Evolutionary conservation across 1,140 invertebrate species (phyloP), one percentile per base, ranked within the genome.

Genomic region (Oryzaephilus surinamensis): DNA sequence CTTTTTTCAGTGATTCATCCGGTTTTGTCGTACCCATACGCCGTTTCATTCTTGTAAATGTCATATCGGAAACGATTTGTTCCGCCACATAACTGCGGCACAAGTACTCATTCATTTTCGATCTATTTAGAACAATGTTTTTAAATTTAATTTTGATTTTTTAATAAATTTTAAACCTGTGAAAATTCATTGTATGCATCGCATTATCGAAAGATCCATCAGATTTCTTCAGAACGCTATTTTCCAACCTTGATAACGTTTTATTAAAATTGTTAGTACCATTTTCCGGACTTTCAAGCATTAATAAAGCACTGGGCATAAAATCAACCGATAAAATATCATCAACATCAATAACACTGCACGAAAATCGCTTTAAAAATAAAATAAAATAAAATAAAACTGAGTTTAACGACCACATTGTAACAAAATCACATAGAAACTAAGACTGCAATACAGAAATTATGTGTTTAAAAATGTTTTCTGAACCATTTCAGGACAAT

Each of bases 91-190:
- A 82, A 52, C 70, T 78, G 16, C 76, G 69, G 47, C 78, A 81
- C 11, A 79, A 63, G 60, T 78, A 81, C 52, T 82, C 77, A 50
- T 80, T 80, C 74, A 82, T 81, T 64, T 71, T 74, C 55, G 71
- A 71, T 49, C 77, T 81, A 43, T 38, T 51, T 46, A 43, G 24
- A 51, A 32, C 21, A 28, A 34, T 34, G 27, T 27, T 37, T 13
- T 38, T 26, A 36, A 21, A 18, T 17, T 23, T 35, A n/a, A 38
- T 38, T 41, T 15, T 6, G 33, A 15, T 24, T 14, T 31, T 26
- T n/a, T 14, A 17, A 31, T 10, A n/a, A 31, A 19, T 28, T 23
- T 39, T 28, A 19, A 63, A 77, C 76, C 76, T 75, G 53, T 79
- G 76, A 60, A 67, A 79, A 44, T 63, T 58, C 62, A 79, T 71